Conservation (phyloP, 2,888 invertebrate species). For the Protonemura montana region DNA sequence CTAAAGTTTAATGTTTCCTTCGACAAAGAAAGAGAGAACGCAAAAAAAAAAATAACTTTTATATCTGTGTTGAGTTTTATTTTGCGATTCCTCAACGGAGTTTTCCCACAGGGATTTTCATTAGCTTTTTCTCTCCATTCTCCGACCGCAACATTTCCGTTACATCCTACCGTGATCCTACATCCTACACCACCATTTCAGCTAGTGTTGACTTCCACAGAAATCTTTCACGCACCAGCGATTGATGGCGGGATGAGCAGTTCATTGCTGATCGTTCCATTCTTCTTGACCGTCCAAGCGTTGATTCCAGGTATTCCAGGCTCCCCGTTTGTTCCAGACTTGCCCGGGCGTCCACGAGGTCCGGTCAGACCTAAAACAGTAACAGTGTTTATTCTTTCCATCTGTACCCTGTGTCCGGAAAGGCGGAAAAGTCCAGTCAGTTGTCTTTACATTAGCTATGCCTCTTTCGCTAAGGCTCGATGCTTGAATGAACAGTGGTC, state of each 20-base stretch:
- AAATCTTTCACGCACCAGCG: conserved; percentile 64
- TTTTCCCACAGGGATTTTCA: not conserved
- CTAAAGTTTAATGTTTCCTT: not conserved
- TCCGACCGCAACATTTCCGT: not conserved
- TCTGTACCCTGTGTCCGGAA: not conserved
- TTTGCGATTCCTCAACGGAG: not conserved
- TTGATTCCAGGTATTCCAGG: conserved; percentile 84
- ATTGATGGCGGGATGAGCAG: conserved; percentile 87
- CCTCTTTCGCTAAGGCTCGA: not conserved
- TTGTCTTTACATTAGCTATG: not conserved
- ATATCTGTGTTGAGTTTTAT: not conserved
- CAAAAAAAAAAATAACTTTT: not conserved
- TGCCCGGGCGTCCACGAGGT: conserved; percentile 65
- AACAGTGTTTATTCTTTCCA: not conserved
- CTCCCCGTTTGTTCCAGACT: conserved; percentile 74
- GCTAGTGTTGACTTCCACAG: not conserved
- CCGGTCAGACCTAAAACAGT: conserved; percentile 68
- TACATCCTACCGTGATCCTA: not conserved
- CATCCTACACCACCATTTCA: not conserved
- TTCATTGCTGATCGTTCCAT: conserved; percentile 67
- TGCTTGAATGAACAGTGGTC: not conserved
- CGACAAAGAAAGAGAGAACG: not conserved
- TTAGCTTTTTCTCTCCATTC: not conserved
- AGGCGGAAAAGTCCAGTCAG: not conserved
- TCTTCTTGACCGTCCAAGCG: conserved; percentile 72